Evolutionary conservation across 2,113 vertebrate species (phyloP).

Genomic region (Hippolais icterina): DNA sequence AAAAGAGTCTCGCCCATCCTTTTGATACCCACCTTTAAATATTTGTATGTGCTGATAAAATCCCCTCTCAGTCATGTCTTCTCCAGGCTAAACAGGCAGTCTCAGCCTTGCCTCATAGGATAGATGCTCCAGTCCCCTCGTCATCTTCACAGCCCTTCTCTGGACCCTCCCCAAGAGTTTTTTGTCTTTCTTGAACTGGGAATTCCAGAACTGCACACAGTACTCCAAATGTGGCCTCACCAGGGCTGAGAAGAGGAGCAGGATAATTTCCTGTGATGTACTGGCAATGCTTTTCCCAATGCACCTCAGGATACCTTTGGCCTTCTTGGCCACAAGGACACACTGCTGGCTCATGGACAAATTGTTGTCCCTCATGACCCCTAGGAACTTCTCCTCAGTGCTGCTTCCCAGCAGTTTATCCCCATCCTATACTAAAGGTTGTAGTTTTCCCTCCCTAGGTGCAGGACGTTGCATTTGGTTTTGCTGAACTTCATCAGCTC

Average conservation of each 20-base stretch:
- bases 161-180: background rate
- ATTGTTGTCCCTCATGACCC: no score
- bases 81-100: background rate
- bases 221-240: background rate
- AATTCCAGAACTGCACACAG: background rate
- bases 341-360: background rate
- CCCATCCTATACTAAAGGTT: background rate
- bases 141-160: background rate
- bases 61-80: background rate
- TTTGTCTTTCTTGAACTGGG: background rate
- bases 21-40: accelerated
- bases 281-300: background rate
- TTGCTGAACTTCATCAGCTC: background rate
- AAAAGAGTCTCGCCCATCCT: background rate
- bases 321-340: background rate
- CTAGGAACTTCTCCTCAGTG: accelerated
- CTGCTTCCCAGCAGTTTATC: background rate
- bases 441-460: background rate
- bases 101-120: background rate
- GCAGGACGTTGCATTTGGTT: background rate
- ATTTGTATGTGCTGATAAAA: background rate
- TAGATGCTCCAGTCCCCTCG: background rate
- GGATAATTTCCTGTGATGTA: background rate
- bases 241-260: background rate
- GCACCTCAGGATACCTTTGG: background rate